phyloP scores from a whole-genome alignment of 1,140 invertebrate species.

The Drosophila cardini region DNA sequence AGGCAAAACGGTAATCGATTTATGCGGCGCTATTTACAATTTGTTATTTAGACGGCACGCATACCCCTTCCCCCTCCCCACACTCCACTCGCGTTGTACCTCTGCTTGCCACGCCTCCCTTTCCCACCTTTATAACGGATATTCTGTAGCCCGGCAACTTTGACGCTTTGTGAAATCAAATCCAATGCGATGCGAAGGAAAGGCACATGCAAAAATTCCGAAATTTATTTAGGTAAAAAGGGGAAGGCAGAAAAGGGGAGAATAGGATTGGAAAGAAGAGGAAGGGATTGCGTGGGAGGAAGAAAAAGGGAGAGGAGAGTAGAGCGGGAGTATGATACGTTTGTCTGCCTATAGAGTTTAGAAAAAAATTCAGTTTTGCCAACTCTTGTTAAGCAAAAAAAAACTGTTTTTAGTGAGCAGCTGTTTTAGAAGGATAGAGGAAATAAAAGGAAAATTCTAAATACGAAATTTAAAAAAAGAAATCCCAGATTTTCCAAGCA shows the following conservation, averaged over 20 bases:
- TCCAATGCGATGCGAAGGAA: constrained; percentile 42
- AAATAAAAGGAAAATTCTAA: no score
- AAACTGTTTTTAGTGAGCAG: no score
- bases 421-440: no score
- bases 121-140: no score
- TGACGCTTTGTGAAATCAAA: constrained; percentile 35
- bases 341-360: no score
- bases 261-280: constrained; percentile 4
- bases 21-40: constrained; percentile 74
- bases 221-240: constrained; percentile 44
- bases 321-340: no score
- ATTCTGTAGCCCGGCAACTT: constrained; percentile 28
- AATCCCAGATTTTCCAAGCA: no score
- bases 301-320: no score
- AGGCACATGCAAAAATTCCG: constrained; percentile 49
- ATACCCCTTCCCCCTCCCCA: not conserved
- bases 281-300: constrained; percentile 1
- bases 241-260: not conserved
- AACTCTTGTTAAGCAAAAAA: no score
- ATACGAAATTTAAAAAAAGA: no score
- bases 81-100: no score
- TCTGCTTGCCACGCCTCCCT: not conserved
- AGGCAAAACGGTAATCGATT: constrained; percentile 64
- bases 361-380: no score
- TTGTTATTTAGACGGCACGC: constrained; percentile 54